Evolutionary conservation across 2,888 invertebrate species (phyloP).

Genomic region (Cryptocheilus praepositus): DNA sequence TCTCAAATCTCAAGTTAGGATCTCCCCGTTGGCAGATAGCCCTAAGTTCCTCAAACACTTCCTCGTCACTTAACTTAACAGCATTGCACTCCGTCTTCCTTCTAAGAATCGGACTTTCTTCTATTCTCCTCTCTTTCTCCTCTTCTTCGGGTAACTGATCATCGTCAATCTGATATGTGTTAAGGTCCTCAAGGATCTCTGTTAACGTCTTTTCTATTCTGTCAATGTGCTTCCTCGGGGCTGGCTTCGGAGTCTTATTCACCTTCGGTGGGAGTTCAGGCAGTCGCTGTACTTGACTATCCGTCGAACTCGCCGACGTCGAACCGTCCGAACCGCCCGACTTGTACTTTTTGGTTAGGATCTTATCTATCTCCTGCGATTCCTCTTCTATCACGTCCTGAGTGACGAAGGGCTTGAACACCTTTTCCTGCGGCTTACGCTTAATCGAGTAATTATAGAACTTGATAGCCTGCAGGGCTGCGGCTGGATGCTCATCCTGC

Average conservation of each 20-base stretch:
- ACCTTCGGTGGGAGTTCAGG: slow-evolving; percentile 67
- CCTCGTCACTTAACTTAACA: slow-evolving; percentile 81
- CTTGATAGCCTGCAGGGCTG: slow-evolving; percentile 92
- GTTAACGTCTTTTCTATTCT: slow-evolving; percentile 64
- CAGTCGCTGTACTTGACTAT: slow-evolving; percentile 59
- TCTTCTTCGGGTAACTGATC: slow-evolving; percentile 38
- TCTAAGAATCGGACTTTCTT: slow-evolving; percentile 80
- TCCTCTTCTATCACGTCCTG: slow-evolving; percentile 88
- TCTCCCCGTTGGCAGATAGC: slow-evolving; percentile 89
- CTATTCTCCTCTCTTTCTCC: slow-evolving; percentile 40
- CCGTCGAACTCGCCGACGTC: slow-evolving; percentile 61
- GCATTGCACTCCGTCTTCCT: slow-evolving; percentile 77
- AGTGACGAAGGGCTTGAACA: slow-evolving; percentile 88
- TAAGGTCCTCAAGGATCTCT: slow-evolving; percentile 66
- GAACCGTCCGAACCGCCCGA: slow-evolving; percentile 63
- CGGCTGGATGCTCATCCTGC: slow-evolving; percentile 92
- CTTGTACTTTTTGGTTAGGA: slow-evolving; percentile 80
- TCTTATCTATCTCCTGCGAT: slow-evolving; percentile 87
- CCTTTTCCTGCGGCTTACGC: slow-evolving; percentile 81
- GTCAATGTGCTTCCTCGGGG: slow-evolving; percentile 60
- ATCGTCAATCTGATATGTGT: slow-evolving; percentile 55
- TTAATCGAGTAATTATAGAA: slow-evolving; percentile 93
- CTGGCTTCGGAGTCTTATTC: slow-evolving; percentile 65
- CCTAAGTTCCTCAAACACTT: slow-evolving; percentile 85
- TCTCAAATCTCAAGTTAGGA: slow-evolving; percentile 87